A percentile compares a stretch with the other conserved stretches of the same genome.
Evolutionary conservation across 2,113 vertebrate species (phyloP).

Genomic region (Arvicanthis niloticus): DNA sequence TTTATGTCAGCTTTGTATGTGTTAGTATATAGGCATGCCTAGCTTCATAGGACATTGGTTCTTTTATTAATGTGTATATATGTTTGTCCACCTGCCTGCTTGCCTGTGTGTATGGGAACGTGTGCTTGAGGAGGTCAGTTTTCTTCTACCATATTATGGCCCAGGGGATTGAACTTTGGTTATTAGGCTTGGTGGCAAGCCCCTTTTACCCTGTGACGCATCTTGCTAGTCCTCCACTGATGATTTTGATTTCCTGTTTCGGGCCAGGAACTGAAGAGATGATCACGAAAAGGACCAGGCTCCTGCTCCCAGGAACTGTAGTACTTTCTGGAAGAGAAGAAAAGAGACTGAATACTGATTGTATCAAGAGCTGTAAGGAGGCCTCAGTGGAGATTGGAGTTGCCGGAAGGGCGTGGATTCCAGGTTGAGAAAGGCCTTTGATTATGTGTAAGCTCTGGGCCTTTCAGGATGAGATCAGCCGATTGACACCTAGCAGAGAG

Average conservation of each 20-base stretch:
- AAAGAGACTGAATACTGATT: not conserved
- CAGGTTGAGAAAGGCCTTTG: not conserved
- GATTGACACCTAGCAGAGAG: not conserved
- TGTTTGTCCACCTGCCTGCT: not conserved
- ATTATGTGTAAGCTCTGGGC: not conserved
- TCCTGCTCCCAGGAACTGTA: not conserved
- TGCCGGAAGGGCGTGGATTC: not conserved
- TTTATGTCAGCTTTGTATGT: not conserved
- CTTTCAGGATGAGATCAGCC: not conserved
- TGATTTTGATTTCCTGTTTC: constrained; percentile 6
- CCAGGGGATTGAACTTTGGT: not conserved
- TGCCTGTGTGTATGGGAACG: not conserved
- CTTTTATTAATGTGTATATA: not conserved
- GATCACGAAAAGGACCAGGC: not conserved
- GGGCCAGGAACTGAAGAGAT: not conserved
- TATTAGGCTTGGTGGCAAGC: not conserved
- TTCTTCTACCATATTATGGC: not conserved
- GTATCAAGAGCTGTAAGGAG: not conserved
- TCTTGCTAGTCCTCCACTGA: not conserved
- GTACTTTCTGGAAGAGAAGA: not conserved
- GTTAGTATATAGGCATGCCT: not conserved
- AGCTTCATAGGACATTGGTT: not conserved
- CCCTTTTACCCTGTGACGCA: not conserved
- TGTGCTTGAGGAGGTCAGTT: not conserved
- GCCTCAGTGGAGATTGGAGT: too few species aligned